These are phyloP conservation scores for Tortricodes alternella DNA, from an alignment of 2,888 invertebrate species.

Conservation along the genomic window DNA sequence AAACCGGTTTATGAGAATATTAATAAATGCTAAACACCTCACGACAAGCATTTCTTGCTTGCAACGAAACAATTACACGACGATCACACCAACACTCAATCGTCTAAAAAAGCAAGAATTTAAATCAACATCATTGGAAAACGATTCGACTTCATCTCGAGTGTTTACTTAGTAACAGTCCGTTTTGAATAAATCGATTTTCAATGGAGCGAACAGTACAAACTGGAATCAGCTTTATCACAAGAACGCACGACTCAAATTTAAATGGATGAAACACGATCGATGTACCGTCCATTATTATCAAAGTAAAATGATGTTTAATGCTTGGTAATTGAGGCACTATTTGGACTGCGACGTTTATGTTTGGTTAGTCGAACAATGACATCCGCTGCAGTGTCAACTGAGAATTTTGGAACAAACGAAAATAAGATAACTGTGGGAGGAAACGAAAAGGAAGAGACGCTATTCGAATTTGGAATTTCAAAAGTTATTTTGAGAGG, in stretches of 20 bases:
- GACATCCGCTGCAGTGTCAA: slow-evolving; percentile 56
- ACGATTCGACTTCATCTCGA: slow-evolving; percentile 71
- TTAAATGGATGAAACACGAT: slow-evolving; percentile 32
- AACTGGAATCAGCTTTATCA: slow-evolving; percentile 42
- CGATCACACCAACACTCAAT: slow-evolving; percentile 40
- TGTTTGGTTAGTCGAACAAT: slow-evolving; percentile 43
- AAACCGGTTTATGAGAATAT: not conserved
- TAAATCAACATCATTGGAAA: slow-evolving; percentile 74
- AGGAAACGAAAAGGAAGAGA: slow-evolving; percentile 45
- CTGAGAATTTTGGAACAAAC: slow-evolving; percentile 52
- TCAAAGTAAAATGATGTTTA: slow-evolving; percentile 45
- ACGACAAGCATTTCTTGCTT: not conserved
- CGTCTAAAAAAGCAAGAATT: slow-evolving; percentile 68
- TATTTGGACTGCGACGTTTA: slow-evolving; percentile 38
- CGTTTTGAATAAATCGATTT: slow-evolving; percentile 74
- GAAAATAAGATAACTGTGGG: slow-evolving; percentile 44
- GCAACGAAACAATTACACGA: slow-evolving; percentile 5
- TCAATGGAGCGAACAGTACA: slow-evolving; percentile 41
- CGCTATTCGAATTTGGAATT: slow-evolving; percentile 46
- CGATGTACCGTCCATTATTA: slow-evolving; percentile 34
- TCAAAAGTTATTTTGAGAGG: slow-evolving; percentile 5
- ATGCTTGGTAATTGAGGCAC: slow-evolving; percentile 38
- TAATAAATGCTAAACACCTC: not conserved
- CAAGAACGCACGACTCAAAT: slow-evolving; percentile 34
- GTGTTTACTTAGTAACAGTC: slow-evolving; percentile 80